phyloP scores from a whole-genome alignment of 1,140 invertebrate species.

The Drosophila sp. region DNA sequence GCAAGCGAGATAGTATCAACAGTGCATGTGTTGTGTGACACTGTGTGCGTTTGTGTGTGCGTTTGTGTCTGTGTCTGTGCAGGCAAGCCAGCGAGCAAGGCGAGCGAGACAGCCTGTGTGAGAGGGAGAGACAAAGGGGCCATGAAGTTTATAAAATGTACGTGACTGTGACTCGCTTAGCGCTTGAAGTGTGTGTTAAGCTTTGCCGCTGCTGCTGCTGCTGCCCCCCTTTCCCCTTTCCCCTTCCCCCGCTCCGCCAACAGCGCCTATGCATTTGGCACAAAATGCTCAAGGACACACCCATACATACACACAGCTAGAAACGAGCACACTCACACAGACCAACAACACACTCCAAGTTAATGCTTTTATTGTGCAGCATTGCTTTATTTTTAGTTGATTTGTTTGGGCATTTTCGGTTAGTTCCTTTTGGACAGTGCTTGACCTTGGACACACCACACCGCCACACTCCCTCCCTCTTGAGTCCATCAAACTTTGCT shows the following conservation, averaged over 20 bases:
- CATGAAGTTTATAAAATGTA: conserved; percentile 78
- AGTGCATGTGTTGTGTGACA: neutral
- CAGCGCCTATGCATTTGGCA: conserved; percentile 64
- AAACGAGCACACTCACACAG: conserved; percentile 4
- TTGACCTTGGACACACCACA: conserved; percentile 57
- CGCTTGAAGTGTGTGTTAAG: conserved; percentile 79
- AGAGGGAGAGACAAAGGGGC: conserved; percentile 35
- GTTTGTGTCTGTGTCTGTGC: neutral
- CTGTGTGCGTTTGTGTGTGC: too few species aligned
- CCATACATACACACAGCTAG: conserved; percentile 18
- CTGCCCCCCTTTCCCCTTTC: too few species aligned
- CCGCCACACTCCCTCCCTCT: neutral
- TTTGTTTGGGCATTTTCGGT: conserved; percentile 73
- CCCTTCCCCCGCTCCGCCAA: conserved; percentile 1
- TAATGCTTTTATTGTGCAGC: conserved; percentile 78
- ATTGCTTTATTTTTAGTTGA: conserved; percentile 73
- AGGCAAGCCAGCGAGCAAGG: conserved; percentile 5
- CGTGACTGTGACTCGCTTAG: conserved; percentile 74
- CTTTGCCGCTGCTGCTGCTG: conserved; percentile 41
- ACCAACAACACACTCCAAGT: conserved; percentile 40
- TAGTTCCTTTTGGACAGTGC: conserved; percentile 37
- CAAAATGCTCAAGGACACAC: conserved; percentile 76
- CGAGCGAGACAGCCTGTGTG: conserved; percentile 3
- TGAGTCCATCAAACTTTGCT: conserved; percentile 11
- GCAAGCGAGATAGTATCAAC: conserved; percentile 13